Evolutionary conservation across 1,140 invertebrate genomes (phyloP).

Genomic region (Lordiphosa collinella): DNA sequence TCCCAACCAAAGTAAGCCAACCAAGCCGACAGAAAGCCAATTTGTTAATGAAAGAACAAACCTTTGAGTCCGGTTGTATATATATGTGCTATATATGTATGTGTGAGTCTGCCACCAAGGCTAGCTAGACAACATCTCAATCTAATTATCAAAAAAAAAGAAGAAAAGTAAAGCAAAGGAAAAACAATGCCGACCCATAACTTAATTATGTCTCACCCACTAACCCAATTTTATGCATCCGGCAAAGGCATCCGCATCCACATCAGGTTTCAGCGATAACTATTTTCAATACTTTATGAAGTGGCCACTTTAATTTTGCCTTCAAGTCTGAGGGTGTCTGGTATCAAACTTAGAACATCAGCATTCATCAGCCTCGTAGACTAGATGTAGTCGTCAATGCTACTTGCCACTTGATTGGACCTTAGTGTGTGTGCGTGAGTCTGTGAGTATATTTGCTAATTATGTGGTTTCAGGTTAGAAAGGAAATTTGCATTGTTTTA

Average conservation of each 20-base stretch:
- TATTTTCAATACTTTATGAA: conserved; percentile 34
- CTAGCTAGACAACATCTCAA: conserved; percentile 36
- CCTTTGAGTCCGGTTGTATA: conserved; percentile 12
- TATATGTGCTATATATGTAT: neutral
- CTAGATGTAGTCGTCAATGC: conserved; percentile 39
- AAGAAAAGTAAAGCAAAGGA: conserved; percentile 2
- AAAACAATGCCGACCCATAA: conserved; percentile 60
- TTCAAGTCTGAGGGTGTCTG: conserved; percentile 40
- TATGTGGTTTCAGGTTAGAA: conserved; percentile 3
- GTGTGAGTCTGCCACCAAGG: conserved; percentile 20
- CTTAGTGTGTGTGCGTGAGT: neutral
- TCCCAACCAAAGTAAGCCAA: conserved; percentile 6
- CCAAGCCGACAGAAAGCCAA: conserved; percentile 22
- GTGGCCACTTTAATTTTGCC: conserved; percentile 47
- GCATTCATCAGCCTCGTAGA: conserved; percentile 44
- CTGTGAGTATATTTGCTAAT: conserved; percentile 1
- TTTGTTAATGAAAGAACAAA: conserved; percentile 64
- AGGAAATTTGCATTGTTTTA: conserved; percentile 53
- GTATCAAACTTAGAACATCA: conserved; percentile 34
- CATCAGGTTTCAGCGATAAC: conserved; percentile 42
- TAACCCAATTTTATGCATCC: conserved; percentile 65
- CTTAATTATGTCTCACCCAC: conserved; percentile 75
- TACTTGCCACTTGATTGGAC: conserved; percentile 71
- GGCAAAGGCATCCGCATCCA: conserved; percentile 16
- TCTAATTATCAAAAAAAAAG: conserved; percentile 56